Base-by-base conservation (phyloP, 2,113 vertebrate species). In the Megaceryle maxima region DNA sequence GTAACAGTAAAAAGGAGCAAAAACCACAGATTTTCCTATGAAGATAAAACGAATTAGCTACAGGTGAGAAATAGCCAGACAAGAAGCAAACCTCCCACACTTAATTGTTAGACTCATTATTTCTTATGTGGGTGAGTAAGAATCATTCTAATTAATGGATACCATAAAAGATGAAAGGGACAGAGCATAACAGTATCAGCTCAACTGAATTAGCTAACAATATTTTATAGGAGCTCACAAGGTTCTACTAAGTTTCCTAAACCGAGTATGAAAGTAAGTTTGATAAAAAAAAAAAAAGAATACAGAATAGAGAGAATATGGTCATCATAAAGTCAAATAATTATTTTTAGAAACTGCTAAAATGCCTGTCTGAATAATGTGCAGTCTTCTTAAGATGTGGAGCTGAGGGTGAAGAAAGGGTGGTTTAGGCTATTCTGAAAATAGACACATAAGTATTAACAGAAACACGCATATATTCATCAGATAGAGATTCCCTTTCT, bases 21-120 rank as follows among this genome's bases (percentile, higher is more conserved):
- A 96, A 55, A 39, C 33, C 73, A 81, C 76, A 84, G 73, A 62
- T 21, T 95, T 96, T 96, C 69, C 68, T 93, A 24, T 53, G 72
- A 90, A 90, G 37, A 76, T 48, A 81, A 89, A 91, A 68, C 10
- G 1, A 2, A 33, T 63, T 77, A 86, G 4, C 68, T 79, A 43
- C 51, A 94, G 51, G 55, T 85, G 56, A 88, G 88, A 77, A 68
- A 77, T 16, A 92, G 22, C 31, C 59, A 86, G 35, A 39, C 46
- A 76, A 91, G 70, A 78, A 63, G 18, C 62, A 74, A 10, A 94
- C 86, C 72, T 67, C 72, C 64, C 56, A 94, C 79, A 56, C 13
- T 55, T 19, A 51, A 25, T 63, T 66, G 21, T 29, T 66, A 62
- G 51, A 93, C 51, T 95, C 55, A 57, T 83, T 83, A 55, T 94